Evolutionary conservation across 2,888 invertebrate species (phyloP).

Genomic region (Drosophila birchii): DNA sequence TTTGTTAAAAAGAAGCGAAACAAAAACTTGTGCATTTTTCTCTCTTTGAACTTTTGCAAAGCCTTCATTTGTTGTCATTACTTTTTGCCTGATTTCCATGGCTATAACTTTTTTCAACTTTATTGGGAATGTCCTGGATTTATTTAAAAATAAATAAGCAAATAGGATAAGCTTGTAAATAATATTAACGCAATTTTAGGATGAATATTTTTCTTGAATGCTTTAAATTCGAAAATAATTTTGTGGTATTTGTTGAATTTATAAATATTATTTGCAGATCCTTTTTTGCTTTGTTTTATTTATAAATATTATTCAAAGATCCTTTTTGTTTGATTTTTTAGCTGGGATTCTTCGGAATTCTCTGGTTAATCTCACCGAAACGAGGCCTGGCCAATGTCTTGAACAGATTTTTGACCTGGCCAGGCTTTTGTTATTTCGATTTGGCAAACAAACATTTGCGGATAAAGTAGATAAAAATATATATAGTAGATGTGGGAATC

Average conservation of each 20-base stretch:
- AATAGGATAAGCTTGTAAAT: too few relatives aligned
- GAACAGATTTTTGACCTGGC: constrained; percentile 26
- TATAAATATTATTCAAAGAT: neutral
- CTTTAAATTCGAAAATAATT: too few relatives aligned
- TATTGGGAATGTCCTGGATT: neutral
- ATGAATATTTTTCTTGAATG: too few relatives aligned
- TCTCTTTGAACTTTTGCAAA: constrained; percentile 12
- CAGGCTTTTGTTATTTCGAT: constrained; percentile 34
- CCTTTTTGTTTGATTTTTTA: constrained; percentile 1
- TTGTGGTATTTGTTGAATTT: neutral
- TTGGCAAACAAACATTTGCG: constrained; percentile 35
- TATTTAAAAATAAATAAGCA: neutral
- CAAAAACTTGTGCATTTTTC: constrained; percentile 7
- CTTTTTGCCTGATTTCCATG: constrained; percentile 2
- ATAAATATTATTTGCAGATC: neutral
- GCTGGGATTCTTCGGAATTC: neutral
- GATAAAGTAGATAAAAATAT: constrained; percentile 39
- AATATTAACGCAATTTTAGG: too few relatives aligned
- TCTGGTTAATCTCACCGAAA: neutral
- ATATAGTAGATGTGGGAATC: constrained; percentile 13
- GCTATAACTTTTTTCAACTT: neutral
- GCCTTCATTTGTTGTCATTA: neutral
- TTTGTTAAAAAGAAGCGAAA: constrained; percentile 2
- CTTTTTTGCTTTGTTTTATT: neutral
- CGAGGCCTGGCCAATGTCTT: constrained; percentile 43